Evolutionary conservation across 2,888 invertebrate species (phyloP).

Genomic region (Caenorhabditis sp.): DNA sequence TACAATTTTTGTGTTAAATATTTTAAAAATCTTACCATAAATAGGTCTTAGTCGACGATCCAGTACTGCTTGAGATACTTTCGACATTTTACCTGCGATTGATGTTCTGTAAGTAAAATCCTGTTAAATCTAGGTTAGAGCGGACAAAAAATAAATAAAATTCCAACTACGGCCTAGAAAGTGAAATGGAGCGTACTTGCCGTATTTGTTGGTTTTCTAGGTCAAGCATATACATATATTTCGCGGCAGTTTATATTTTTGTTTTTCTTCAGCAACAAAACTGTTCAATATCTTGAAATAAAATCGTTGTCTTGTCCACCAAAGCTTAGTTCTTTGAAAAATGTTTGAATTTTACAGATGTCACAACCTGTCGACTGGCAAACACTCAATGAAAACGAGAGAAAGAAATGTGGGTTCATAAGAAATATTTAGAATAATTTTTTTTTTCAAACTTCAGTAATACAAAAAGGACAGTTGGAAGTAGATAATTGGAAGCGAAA

Average conservation of each 20-base stretch:
- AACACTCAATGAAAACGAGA: constrained; percentile 9
- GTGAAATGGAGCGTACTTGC: constrained; percentile 23
- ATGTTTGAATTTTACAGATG: constrained; percentile 1
- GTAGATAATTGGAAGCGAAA: constrained; percentile 5
- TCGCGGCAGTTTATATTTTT: constrained; percentile 5
- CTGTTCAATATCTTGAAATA: background rate
- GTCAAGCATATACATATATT: background rate
- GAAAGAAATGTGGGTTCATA: constrained; percentile 13
- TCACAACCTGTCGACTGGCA: constrained; percentile 6
- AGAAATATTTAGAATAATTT: background rate
- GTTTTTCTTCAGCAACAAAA: background rate
- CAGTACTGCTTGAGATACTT: constrained; percentile 36
- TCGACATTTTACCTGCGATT: constrained; percentile 20
- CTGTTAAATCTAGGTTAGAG: no score
- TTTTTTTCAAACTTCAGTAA: constrained; percentile 12
- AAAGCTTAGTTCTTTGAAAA: constrained; percentile 3
- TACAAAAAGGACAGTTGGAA: constrained; percentile 11
- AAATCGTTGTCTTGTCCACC: no score
- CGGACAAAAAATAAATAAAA: background rate
- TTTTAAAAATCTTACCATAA: constrained; percentile 33
- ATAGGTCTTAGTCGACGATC: constrained; percentile 50
- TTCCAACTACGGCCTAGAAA: background rate
- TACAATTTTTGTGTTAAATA: background rate
- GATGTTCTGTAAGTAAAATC: no score
- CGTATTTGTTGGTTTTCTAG: background rate